These are phyloP conservation scores for Pogonophryne albipinna DNA, from an alignment of 2,797 vertebrate species.

Conservation along the genomic window DNA sequence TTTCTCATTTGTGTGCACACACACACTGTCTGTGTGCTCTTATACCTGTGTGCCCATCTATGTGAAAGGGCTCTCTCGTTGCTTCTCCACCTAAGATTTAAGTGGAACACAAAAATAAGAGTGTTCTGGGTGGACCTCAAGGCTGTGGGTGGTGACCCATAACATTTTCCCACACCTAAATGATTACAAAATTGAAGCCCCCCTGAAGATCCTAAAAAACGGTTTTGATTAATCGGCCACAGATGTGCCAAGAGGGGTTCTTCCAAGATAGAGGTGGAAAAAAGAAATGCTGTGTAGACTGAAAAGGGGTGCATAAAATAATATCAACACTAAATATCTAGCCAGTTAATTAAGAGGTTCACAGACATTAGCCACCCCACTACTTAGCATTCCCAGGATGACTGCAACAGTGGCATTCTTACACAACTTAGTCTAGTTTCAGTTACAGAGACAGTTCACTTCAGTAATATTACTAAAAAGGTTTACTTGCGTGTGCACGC, in stretches of 20 bases:
- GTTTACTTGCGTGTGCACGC: background rate
- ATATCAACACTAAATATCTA: conserved; percentile 75
- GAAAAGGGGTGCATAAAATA: conserved; percentile 75
- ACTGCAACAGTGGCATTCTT: conserved; percentile 37
- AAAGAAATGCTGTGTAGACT: conserved; percentile 75
- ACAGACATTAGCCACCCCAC: conserved; percentile 56
- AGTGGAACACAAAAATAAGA: conserved; percentile 60
- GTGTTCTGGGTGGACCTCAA: conserved; percentile 63
- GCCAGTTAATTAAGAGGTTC: conserved; percentile 73
- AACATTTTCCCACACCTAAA: conserved; percentile 76
- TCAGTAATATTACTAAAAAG: conserved; percentile 28
- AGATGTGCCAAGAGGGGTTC: conserved; percentile 71
- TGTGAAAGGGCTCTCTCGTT: conserved; percentile 58
- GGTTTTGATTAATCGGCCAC: conserved; percentile 79
- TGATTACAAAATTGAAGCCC: conserved; percentile 78
- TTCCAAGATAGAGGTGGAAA: conserved; percentile 73
- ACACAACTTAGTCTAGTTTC: conserved; percentile 41
- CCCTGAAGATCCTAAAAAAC: conserved; percentile 73
- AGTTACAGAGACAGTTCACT: conserved; percentile 25
- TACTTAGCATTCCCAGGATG: conserved; percentile 41
- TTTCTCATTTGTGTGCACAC: conserved; percentile 49
- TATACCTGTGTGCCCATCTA: conserved; percentile 53
- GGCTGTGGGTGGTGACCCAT: conserved; percentile 67
- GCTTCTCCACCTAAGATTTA: conserved; percentile 61
- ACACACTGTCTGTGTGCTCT: conserved; percentile 33